Evolutionary conservation across 2,113 vertebrate genomes (phyloP).

Genomic region (Alethe diademata): DNA sequence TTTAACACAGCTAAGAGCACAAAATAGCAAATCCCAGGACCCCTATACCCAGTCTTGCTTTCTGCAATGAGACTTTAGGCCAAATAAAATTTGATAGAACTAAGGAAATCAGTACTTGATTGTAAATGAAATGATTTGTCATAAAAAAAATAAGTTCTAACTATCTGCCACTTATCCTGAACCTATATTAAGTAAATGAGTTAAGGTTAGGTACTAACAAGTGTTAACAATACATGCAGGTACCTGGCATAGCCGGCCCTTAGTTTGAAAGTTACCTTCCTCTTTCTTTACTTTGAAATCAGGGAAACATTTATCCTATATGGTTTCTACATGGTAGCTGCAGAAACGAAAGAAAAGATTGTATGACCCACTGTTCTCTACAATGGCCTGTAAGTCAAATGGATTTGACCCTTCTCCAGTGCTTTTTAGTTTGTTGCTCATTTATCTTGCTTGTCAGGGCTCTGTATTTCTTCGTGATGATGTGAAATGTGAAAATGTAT

Average conservation of each 20-base stretch:
- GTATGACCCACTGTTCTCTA: conserved; percentile 27
- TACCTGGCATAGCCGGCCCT: neutral
- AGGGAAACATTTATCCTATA: neutral
- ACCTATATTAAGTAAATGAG: neutral
- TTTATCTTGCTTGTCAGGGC: conserved; percentile 65
- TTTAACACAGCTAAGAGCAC: neutral
- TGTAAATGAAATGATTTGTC: neutral
- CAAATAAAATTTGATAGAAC: neutral
- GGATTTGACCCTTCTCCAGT: conserved; percentile 54
- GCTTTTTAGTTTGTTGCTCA: conserved; percentile 59
- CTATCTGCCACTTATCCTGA: neutral
- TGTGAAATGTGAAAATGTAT: conserved; percentile 54
- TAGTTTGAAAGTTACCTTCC: neutral
- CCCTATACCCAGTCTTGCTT: neutral
- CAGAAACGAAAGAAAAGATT: conserved; percentile 41
- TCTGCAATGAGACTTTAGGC: neutral
- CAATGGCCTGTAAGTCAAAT: conserved; percentile 40
- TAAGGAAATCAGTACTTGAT: neutral
- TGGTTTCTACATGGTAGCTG: conserved; percentile 22
- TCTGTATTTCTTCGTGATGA: conserved; percentile 47
- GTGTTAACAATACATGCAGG: neutral
- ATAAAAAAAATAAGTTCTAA: neutral
- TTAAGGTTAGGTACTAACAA: neutral
- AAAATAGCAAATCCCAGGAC: neutral
- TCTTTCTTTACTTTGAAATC: conserved; percentile 15